phyloP scores from a whole-genome alignment of 2,888 invertebrate species.

The Thecophora atra region DNA sequence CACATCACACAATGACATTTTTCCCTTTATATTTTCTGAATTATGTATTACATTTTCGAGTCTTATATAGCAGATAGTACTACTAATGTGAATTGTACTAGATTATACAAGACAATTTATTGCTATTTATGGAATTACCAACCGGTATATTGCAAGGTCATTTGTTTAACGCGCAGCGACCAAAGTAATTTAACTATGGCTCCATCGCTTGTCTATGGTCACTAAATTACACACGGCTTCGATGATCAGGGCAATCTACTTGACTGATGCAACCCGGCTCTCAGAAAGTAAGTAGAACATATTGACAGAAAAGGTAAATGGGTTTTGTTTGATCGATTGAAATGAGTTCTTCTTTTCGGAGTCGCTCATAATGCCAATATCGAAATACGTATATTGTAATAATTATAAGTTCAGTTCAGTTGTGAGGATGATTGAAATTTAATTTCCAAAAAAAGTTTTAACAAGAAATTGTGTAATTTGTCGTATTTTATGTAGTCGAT shows the following conservation, averaged over 20 bases:
- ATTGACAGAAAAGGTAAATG: slow-evolving; percentile 88
- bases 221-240: slow-evolving; percentile 60
- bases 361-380: slow-evolving; percentile 78
- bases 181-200: slow-evolving; percentile 50
- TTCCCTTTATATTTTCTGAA: slow-evolving; percentile 8
- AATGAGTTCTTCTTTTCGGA: too few species aligned
- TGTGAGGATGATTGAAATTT: too few species aligned
- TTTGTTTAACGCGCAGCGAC: not conserved
- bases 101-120: not conserved
- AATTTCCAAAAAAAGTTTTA: too few species aligned
- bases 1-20: too few species aligned
- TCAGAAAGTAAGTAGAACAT: slow-evolving; percentile 82
- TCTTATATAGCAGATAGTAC: not conserved
- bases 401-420: not conserved
- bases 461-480: too few species aligned
- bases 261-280: slow-evolving; percentile 56
- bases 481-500: too few species aligned
- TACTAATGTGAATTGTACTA: not conserved
- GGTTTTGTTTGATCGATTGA: not conserved
- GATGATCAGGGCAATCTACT: slow-evolving; percentile 54
- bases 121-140: not conserved
- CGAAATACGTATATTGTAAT: not conserved
- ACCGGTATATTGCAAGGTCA: not conserved
- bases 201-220: slow-evolving; percentile 57
- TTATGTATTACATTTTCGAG: slow-evolving; percentile 19